Conservation (phyloP, 2,888 invertebrate genomes). For the Athrips mouffetella region DNA sequence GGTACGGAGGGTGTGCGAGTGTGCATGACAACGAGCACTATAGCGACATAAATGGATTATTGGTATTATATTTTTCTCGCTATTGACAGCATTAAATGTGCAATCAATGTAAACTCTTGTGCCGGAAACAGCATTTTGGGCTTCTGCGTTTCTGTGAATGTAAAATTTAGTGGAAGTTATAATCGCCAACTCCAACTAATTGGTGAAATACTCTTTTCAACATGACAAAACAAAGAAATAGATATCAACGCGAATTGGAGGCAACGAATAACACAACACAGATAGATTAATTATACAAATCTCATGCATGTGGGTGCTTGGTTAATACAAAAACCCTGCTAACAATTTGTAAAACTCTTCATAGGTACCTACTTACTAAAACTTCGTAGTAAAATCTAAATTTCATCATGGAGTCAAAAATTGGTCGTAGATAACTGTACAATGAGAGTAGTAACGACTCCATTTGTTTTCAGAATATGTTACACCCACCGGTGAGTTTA, state of each 20-base stretch:
- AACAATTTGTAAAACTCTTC: neutral
- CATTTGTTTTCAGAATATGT: conserved; percentile 78
- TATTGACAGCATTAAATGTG: neutral
- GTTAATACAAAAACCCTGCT: neutral
- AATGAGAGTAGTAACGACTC: conserved; percentile 71
- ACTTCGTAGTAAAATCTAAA: conserved; percentile 46
- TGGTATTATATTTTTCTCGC: neutral
- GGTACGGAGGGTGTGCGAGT: no score
- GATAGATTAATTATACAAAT: no score
- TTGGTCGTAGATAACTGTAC: conserved; percentile 57
- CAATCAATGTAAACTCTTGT: neutral
- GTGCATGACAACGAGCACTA: conserved; percentile 61
- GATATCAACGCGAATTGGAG: neutral
- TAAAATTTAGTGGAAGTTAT: no score
- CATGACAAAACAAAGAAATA: neutral
- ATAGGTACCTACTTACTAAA: no score
- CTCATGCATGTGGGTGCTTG: conserved; percentile 26
- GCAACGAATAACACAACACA: neutral
- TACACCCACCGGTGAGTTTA: conserved; percentile 76
- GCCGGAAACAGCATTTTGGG: conserved; percentile 24
- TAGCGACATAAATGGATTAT: conserved; percentile 7
- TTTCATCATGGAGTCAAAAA: conserved; percentile 67
- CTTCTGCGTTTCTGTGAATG: conserved; percentile 38
- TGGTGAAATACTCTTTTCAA: no score
- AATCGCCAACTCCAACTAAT: no score